Conservation (phyloP, 2,113 vertebrate species). For the Xiphophorus hellerii region DNA sequence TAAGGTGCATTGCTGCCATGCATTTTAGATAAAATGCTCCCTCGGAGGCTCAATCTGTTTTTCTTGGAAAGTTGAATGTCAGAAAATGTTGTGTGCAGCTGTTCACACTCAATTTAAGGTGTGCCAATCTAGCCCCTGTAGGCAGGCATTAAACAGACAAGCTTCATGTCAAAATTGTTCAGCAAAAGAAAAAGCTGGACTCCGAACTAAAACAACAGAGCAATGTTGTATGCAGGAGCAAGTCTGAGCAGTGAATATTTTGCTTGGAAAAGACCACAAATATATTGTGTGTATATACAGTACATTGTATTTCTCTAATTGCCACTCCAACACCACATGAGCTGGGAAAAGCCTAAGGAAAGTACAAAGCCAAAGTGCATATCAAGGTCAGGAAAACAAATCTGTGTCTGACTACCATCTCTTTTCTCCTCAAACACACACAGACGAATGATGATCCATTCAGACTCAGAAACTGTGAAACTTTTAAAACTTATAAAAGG, state of each 20-base stretch:
- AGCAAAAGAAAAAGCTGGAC: not conserved
- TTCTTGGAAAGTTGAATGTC: not conserved
- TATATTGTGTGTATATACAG: not conserved
- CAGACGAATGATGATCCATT: not conserved
- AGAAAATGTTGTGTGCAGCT: not conserved
- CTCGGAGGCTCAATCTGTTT: not conserved
- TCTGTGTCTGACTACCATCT: not conserved
- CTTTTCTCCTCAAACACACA: not conserved
- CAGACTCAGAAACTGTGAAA: slow-evolving; percentile 27
- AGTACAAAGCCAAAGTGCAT: not conserved
- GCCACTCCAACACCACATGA: not conserved
- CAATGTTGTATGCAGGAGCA: not conserved
- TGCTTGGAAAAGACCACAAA: not conserved
- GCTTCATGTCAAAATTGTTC: not conserved
- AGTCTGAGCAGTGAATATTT: not conserved
- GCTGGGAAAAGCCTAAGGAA: not conserved
- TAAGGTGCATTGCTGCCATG: not conserved
- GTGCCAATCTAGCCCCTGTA: not conserved
- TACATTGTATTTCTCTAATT: not conserved
- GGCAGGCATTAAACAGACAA: not conserved
- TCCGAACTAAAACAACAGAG: not conserved
- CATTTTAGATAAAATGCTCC: not conserved
- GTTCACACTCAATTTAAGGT: not conserved
- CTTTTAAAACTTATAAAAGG: slow-evolving; percentile 29
- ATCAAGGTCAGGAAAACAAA: slow-evolving; percentile 11